Evolutionary conservation across 23 tunicate genomes (phyloP), one percentile per base, ranked within the genome.

Genomic region (Oikopleura albicans): DNA sequence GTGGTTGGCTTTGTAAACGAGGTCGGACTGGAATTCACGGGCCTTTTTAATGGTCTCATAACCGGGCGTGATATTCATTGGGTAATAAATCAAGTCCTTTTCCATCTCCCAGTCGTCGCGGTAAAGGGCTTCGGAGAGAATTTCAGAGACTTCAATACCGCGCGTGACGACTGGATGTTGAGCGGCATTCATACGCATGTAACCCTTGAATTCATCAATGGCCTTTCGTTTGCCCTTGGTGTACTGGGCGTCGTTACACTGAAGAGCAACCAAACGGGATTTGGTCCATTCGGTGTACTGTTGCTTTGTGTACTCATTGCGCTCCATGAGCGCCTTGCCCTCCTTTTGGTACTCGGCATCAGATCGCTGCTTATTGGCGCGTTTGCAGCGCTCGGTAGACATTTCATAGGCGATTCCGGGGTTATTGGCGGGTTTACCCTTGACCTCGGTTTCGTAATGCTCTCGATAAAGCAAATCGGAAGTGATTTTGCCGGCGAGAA

Each of bases 101-200:
- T 88, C 92, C 56, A 88, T 83, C 84, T 90, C 96, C 99, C 99
- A 95, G 76, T 95, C 99, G 87, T 95, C 96, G 75, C 87, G 85
- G 87, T 94, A 94, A 0, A 86, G 66, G 4, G 79, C 79, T 22
- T 16, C 79, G 35, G 79, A 71, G 4, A 12, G 37, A 16, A 71
- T 27, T 71, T 71, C 79, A 71, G 79, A 71, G 35, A 71, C 79
- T 12, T 2, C 34, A 29, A 71, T 71, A 71, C 79, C 56, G n/a
- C 87, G 83, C 39, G 83, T 83, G 0, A 86, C 83, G 56, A 84
- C 91, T 39, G 91, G 91, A 83, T 86, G 91, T 29, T 38, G 34
- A 37, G 83, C 41, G 0, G 59, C 41, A 39, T 88, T 88, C 91
- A 88, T 88, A 4, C 83, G 59, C 41, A 86, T 88, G 79, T 38